phyloP scores from a whole-genome alignment of 2,113 vertebrate genomes.

The Strigops habroptila region DNA sequence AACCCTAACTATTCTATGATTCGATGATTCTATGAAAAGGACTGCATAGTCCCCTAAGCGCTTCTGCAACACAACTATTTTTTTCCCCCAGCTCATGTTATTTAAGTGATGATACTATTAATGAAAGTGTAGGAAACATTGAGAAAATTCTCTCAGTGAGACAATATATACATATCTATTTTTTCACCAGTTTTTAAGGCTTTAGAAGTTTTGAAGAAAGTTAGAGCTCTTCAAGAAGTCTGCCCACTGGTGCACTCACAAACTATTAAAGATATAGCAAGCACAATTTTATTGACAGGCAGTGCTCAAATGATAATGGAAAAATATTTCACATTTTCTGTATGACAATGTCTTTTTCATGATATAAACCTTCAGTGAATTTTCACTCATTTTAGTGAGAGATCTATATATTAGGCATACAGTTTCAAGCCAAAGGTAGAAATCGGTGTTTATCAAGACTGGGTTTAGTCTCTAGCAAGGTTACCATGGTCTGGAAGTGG shows the following conservation, averaged over 20 bases:
- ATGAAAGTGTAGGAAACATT: not conserved
- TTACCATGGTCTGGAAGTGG: not conserved
- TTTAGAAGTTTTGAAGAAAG: not conserved
- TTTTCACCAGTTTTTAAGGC: not conserved
- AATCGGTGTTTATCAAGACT: not conserved
- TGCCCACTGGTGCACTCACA: not conserved
- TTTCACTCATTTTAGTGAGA: not conserved
- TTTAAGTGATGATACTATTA: not conserved
- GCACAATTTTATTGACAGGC: not conserved
- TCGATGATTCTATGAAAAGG: not conserved
- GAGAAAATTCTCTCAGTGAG: not conserved
- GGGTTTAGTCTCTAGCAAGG: not conserved
- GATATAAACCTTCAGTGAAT: not conserved
- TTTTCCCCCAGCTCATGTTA: not conserved
- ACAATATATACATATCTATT: not conserved
- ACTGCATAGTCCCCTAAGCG: not conserved
- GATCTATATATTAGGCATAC: not conserved
- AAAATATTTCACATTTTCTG: constrained; percentile 1
- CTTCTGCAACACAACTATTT: not conserved
- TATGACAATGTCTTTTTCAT: not conserved
- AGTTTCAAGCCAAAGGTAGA: not conserved
- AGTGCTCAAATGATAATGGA: not conserved
- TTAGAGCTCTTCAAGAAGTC: not conserved
- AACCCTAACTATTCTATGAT: not conserved
- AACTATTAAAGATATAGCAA: not conserved